These are phyloP conservation scores for Lynx canadensis DNA, from an alignment of 2,113 vertebrate genomes.

Conservation along the genomic window DNA sequence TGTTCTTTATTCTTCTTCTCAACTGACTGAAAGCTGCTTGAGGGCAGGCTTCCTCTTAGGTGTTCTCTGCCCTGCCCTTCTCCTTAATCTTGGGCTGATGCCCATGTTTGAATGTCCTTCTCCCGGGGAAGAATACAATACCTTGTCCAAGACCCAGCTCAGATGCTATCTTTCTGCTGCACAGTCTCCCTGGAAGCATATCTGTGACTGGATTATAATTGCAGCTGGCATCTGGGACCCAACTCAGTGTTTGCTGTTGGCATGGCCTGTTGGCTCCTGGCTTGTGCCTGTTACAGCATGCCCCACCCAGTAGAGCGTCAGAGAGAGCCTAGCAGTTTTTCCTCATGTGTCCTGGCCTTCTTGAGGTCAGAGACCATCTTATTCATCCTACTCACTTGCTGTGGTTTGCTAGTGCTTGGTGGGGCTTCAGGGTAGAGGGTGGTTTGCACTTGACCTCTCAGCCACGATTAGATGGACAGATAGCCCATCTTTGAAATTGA, in stretches of 20 bases:
- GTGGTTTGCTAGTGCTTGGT: neutral
- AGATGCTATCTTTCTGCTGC: neutral
- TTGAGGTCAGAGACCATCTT: neutral
- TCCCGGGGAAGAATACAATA: neutral
- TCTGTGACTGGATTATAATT: neutral
- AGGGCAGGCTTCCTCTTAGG: neutral
- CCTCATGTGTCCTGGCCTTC: neutral
- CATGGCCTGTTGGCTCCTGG: neutral
- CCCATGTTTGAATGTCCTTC: neutral
- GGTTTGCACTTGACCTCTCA: neutral
- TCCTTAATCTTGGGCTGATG: neutral
- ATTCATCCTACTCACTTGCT: neutral
- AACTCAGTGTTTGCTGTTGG: neutral
- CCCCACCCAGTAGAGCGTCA: neutral
- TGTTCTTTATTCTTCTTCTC: neutral
- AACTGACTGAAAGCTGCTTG: neutral
- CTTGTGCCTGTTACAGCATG: neutral
- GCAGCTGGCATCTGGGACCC: too few relatives aligned
- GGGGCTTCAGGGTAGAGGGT: neutral
- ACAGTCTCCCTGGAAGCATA: neutral
- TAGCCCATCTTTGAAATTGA: neutral
- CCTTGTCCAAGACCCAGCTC: neutral
- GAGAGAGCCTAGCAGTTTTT: neutral
- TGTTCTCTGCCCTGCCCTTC: neutral
- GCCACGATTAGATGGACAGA: neutral